A percentile compares a stretch with the other conserved stretches of the same genome.
Evolutionary conservation across 2,888 invertebrate genomes (phyloP).

Genomic region (Caenorhabditis becei): DNA sequence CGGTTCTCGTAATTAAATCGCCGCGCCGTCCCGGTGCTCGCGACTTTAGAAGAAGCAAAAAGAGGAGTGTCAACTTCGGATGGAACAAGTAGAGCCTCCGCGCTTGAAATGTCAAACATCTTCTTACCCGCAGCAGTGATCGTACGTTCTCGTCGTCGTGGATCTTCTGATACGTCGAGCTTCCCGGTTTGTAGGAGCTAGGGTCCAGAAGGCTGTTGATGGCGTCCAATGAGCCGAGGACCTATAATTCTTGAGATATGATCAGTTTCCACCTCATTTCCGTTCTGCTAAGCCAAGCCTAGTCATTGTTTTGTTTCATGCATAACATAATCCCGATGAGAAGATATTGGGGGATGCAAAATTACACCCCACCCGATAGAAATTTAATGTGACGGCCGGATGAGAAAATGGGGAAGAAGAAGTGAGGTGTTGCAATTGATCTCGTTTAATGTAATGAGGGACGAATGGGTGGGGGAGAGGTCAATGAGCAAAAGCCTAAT

Average conservation of each 20-base stretch:
- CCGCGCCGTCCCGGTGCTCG: constrained; percentile 61
- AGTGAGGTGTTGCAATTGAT: constrained; percentile 7
- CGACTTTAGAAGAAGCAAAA: constrained; percentile 23
- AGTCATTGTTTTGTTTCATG: neutral
- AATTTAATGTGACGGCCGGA: constrained; percentile 36
- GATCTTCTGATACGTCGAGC: constrained; percentile 36
- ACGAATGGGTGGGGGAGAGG: constrained; percentile 22
- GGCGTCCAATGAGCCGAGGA: constrained; percentile 59
- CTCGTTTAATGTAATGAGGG: constrained; percentile 6
- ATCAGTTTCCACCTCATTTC: neutral
- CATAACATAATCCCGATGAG: neutral
- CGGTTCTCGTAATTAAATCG: constrained; percentile 67
- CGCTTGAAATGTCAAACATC: constrained; percentile 1
- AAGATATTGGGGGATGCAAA: neutral
- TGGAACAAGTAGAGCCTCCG: constrained; percentile 17
- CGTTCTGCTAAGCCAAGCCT: neutral
- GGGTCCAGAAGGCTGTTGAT: constrained; percentile 62
- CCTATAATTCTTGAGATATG: constrained; percentile 24
- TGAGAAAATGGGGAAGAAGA: neutral
- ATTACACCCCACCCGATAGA: constrained; percentile 47
- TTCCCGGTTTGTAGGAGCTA: constrained; percentile 34
- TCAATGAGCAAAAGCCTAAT: constrained; percentile 9
- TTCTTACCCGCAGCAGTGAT: constrained; percentile 49
- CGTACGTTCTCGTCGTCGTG: constrained; percentile 51
- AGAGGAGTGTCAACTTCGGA: constrained; percentile 15